Conservation (phyloP, 1,140 invertebrate genomes). For the Drosophila pruinosa region DNA sequence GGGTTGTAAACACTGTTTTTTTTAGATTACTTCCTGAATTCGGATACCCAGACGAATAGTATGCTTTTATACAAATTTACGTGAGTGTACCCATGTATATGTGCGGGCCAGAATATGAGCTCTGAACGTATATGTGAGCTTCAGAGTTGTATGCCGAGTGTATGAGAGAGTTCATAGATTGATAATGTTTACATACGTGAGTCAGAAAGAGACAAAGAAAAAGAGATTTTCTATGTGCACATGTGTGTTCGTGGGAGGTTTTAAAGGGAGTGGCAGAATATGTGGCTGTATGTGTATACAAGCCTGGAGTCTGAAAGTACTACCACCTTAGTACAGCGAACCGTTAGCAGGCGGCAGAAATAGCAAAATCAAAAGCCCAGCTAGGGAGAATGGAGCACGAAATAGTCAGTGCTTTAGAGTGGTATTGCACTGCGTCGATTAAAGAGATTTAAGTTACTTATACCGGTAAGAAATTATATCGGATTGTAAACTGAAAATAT, state of each 20-base stretch:
- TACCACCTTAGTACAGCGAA: constrained; percentile 38
- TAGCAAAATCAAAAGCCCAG: background rate
- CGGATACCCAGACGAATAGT: constrained; percentile 8
- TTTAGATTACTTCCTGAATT: constrained; percentile 48
- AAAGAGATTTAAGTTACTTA: constrained; percentile 42
- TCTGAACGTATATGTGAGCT: background rate
- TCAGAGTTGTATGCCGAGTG: constrained; percentile 4
- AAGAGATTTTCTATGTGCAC: background rate
- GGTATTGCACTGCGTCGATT: constrained; percentile 24
- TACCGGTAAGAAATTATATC: background rate
- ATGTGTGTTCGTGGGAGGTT: background rate
- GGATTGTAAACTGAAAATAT: background rate
- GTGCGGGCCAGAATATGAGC: background rate
- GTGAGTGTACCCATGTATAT: background rate
- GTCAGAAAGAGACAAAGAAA: constrained; percentile 10
- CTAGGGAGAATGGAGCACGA: constrained; percentile 35
- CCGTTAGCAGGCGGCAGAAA: constrained; percentile 9
- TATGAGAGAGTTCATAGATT: constrained; percentile 15
- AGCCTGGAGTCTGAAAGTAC: constrained; percentile 11
- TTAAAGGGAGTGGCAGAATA: background rate
- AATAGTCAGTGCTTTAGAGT: background rate
- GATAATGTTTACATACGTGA: constrained; percentile 31
- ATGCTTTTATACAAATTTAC: background rate
- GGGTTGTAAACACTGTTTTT: constrained; percentile 28
- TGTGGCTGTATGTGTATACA: constrained; percentile 18